These are phyloP conservation scores for Cebus imitator DNA, from an alignment of 2,113 vertebrate species.

Conservation along the genomic window DNA sequence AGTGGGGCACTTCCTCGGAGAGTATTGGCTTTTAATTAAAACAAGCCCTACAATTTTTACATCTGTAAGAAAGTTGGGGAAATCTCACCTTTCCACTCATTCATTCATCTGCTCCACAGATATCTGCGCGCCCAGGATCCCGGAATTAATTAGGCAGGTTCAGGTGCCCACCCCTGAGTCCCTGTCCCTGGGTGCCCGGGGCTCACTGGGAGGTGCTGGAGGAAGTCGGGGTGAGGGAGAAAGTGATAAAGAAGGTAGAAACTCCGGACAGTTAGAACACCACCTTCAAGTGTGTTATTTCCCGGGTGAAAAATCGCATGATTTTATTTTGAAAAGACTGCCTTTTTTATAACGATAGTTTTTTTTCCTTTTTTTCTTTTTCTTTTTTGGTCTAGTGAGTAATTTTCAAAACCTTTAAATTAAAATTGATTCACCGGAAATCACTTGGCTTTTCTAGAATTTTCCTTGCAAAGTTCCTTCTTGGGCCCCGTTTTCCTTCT, in stretches of 20 bases:
- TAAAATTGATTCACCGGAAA: neutral
- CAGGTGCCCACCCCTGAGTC: fast-evolving
- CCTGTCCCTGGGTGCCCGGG: neutral
- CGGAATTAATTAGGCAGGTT: neutral
- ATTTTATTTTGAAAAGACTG: neutral
- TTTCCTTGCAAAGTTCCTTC: neutral
- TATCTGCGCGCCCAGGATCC: too few species aligned
- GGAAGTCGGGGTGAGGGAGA: neutral
- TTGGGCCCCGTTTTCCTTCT: neutral
- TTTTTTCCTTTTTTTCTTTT: neutral
- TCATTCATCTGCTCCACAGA: neutral
- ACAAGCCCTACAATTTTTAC: neutral
- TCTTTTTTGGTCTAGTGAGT: neutral
- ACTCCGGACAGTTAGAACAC: neutral
- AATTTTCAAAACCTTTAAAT: neutral
- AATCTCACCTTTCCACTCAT: fast-evolving
- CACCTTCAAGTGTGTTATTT: neutral
- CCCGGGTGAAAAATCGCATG: neutral
- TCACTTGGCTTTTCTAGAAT: neutral
- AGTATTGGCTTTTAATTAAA: neutral
- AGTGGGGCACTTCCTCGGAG: neutral
- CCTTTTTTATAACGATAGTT: neutral
- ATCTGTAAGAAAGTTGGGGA: neutral
- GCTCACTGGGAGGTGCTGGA: neutral
- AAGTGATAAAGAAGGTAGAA: neutral